These are phyloP conservation scores for Sycobia sp. DNA, from an alignment of 1,140 invertebrate genomes.

Conservation along the genomic window DNA sequence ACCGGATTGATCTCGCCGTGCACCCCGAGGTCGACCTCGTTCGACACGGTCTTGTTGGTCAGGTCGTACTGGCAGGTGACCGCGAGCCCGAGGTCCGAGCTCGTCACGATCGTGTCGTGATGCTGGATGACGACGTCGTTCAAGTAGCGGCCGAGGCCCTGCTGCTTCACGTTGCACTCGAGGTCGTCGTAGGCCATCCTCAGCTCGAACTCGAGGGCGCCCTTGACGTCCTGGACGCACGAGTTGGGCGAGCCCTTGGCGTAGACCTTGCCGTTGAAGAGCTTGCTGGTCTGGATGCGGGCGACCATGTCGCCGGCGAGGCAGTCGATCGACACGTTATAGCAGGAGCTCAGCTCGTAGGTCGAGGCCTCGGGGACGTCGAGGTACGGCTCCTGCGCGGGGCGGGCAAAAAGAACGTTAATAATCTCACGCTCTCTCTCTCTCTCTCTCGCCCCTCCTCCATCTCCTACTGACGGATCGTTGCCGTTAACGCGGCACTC, in stretches of 20 bases:
- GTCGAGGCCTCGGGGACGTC: conserved; percentile 87
- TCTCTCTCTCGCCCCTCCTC: too few relatives aligned
- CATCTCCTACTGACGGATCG: too few relatives aligned
- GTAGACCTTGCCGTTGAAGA: conserved; percentile 94
- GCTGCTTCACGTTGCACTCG: conserved; percentile 87
- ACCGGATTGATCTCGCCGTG: conserved; percentile 81
- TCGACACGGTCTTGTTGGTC: conserved; percentile 90
- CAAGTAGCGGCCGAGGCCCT: conserved; percentile 80
- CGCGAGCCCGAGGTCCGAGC: conserved; percentile 87
- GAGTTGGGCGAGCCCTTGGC: conserved; percentile 91
- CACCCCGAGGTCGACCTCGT: conserved; percentile 89
- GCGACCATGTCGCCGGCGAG: conserved; percentile 91
- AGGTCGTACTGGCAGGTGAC: conserved; percentile 93
- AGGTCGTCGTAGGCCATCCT: conserved; percentile 90
- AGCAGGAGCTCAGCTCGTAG: conserved; percentile 91
- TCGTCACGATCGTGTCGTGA: conserved; percentile 93
- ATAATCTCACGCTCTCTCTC: too few relatives aligned
- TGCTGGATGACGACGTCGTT: conserved; percentile 93
- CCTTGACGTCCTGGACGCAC: conserved; percentile 85
- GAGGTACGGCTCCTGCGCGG: conserved; percentile 84
- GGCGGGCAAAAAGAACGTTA: too few relatives aligned
- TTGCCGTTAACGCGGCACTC: too few relatives aligned
- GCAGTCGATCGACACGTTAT: conserved; percentile 93
- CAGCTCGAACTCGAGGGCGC: conserved; percentile 84
- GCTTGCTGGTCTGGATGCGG: conserved; percentile 85